Evolutionary conservation across 2,888 invertebrate genomes (phyloP).

Genomic region (Halictus quadricinctus): DNA sequence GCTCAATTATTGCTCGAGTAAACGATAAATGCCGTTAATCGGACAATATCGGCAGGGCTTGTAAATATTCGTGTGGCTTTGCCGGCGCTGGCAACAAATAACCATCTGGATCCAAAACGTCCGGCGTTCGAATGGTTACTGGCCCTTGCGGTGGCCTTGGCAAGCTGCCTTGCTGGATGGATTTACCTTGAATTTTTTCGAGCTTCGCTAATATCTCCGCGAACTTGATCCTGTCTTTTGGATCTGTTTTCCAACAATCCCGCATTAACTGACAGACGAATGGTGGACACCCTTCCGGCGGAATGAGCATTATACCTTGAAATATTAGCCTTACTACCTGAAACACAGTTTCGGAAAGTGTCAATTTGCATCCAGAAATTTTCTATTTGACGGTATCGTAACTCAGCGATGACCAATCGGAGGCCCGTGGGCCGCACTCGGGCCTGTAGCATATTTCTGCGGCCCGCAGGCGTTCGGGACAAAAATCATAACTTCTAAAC

Average conservation of each 20-base stretch:
- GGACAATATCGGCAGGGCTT: conserved; percentile 82
- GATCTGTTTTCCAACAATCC: conserved; percentile 92
- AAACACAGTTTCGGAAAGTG: conserved; percentile 9
- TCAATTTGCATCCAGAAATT: neutral
- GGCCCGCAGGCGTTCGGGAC: too few relatives aligned
- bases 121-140: conserved; percentile 81
- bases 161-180: conserved; percentile 74
- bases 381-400: neutral
- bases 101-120: conserved; percentile 86
- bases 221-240: conserved; percentile 89
- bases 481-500: too few relatives aligned
- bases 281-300: conserved; percentile 90
- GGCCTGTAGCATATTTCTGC: too few relatives aligned
- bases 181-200: conserved; percentile 82
- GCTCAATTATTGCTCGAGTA: neutral
- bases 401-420: too few relatives aligned
- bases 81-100: conserved; percentile 87
- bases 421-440: too few relatives aligned
- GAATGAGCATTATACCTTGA: conserved; percentile 90
- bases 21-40: conserved; percentile 24
- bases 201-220: conserved; percentile 87
- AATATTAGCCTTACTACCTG: conserved; percentile 90
- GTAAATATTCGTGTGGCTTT: conserved; percentile 84
- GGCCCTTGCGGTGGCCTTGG: conserved; percentile 85
- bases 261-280: conserved; percentile 90